These are phyloP conservation scores for Drosophila phalerata DNA, from an alignment of 2,888 invertebrate species.

Conservation along the genomic window DNA sequence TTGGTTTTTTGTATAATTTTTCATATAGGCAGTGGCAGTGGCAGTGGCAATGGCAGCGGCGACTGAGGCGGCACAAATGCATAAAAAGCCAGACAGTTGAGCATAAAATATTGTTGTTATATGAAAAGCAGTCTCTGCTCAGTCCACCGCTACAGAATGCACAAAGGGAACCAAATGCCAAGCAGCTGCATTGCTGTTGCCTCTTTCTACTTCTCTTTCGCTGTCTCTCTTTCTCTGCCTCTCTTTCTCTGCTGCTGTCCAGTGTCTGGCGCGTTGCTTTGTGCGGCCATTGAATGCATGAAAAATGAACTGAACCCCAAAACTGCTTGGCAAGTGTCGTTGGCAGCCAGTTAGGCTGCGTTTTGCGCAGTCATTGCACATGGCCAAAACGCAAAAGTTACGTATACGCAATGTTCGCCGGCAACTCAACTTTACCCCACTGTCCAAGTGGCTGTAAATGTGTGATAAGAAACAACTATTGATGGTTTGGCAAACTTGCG, in stretches of 20 bases:
- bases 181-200: conserved; percentile 60
- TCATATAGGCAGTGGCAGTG: conserved; percentile 67
- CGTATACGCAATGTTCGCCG: conserved; percentile 67
- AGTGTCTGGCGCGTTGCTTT: conserved; percentile 70
- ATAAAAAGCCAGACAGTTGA: conserved; percentile 82
- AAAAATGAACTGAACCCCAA: conserved; percentile 71
- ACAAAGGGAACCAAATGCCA: conserved; percentile 44
- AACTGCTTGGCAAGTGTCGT: conserved; percentile 64
- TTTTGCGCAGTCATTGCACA: conserved; percentile 71
- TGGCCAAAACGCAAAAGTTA: conserved; percentile 46
- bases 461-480: conserved; percentile 72
- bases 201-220: conserved; percentile 21
- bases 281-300: conserved; percentile 75
- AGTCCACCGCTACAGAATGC: conserved; percentile 5
- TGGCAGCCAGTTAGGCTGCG: conserved; percentile 76
- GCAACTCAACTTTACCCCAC: conserved; percentile 29
- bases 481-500: conserved; percentile 53
- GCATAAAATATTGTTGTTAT: conserved; percentile 82
- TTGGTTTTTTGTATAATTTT: conserved; percentile 77
- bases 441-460: conserved; percentile 66
- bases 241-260: conserved; percentile 27
- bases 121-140: conserved; percentile 70
- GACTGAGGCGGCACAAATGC: conserved; percentile 68
- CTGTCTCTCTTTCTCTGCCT: conserved; percentile 20
- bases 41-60: conserved; percentile 5